Evolutionary conservation across 2,113 vertebrate genomes (phyloP).

Genomic region (Chionomys nivalis): DNA sequence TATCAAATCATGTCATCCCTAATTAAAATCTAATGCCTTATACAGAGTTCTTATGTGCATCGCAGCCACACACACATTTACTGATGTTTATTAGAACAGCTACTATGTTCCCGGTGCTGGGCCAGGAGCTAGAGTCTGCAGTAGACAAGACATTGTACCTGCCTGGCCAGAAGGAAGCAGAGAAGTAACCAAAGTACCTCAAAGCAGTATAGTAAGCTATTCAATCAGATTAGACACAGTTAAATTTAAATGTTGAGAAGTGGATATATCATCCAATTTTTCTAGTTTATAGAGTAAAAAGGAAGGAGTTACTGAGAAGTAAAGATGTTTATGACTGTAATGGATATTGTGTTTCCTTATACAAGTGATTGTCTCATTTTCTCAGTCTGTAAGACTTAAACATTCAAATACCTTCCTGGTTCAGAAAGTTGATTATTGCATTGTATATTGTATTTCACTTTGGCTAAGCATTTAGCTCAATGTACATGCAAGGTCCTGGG

Average conservation of each 20-base stretch:
- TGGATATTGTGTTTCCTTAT: neutral
- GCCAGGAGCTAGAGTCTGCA: neutral
- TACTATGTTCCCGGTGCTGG: neutral
- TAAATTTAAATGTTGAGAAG: slow-evolving; percentile 22
- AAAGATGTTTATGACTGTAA: neutral
- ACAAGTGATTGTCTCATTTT: slow-evolving; percentile 12
- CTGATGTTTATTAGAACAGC: slow-evolving; percentile 12
- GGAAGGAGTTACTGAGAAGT: neutral
- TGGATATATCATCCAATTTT: neutral
- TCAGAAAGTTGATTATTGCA: neutral
- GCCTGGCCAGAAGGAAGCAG: neutral
- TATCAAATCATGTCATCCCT: neutral
- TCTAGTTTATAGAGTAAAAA: neutral
- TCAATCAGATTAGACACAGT: neutral
- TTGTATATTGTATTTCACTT: neutral
- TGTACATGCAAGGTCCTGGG: neutral
- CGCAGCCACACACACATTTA: neutral
- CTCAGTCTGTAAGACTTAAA: neutral
- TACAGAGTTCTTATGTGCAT: neutral
- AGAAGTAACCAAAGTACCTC: neutral
- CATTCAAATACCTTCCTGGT: neutral
- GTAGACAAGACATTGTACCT: neutral
- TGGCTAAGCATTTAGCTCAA: neutral
- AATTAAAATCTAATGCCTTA: slow-evolving; percentile 17
- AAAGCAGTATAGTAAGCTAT: neutral